Conservation (phyloP, 2,797 vertebrate species). For the Pipistrellus kuhlii region DNA sequence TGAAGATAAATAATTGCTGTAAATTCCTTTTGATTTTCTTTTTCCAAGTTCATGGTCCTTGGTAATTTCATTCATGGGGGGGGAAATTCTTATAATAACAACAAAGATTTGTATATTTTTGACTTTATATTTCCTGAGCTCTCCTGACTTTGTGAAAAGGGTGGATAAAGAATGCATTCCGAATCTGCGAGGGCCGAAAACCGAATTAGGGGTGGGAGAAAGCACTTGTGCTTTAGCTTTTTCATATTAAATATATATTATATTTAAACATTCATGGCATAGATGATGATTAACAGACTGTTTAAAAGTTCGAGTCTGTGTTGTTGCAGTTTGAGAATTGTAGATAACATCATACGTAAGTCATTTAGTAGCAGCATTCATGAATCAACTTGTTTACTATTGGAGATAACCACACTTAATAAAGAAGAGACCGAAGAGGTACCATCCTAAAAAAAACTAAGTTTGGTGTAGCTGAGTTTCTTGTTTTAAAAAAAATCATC, state of each 20-base stretch:
- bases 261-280: slow-evolving; percentile 92
- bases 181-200: slow-evolving; percentile 87
- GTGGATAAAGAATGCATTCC: slow-evolving; percentile 90
- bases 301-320: slow-evolving; percentile 86
- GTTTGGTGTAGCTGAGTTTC: slow-evolving; percentile 86
- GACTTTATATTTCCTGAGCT: slow-evolving; percentile 91
- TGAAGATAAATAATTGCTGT: slow-evolving; percentile 89
- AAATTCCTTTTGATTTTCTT: slow-evolving; percentile 87
- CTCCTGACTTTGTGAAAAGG: slow-evolving; percentile 87
- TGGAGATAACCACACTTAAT: slow-evolving; percentile 86
- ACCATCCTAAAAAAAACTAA: slow-evolving; percentile 76
- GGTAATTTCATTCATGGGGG: slow-evolving; percentile 88
- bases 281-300: slow-evolving; percentile 89
- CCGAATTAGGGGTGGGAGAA: slow-evolving; percentile 85
- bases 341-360: slow-evolving; percentile 88
- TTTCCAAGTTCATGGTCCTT: slow-evolving; percentile 88
- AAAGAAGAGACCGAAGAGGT: slow-evolving; percentile 86
- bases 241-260: slow-evolving; percentile 90
- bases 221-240: slow-evolving; percentile 90
- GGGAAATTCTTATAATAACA: slow-evolving; percentile 86
- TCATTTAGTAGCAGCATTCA: slow-evolving; percentile 88
- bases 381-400: slow-evolving; percentile 86
- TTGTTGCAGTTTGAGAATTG: slow-evolving; percentile 89
- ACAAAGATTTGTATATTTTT: slow-evolving; percentile 92
- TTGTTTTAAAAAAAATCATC: slow-evolving; percentile 85